Conservation (phyloP, 2,888 invertebrate genomes). For the Microdon myrmicae region DNA sequence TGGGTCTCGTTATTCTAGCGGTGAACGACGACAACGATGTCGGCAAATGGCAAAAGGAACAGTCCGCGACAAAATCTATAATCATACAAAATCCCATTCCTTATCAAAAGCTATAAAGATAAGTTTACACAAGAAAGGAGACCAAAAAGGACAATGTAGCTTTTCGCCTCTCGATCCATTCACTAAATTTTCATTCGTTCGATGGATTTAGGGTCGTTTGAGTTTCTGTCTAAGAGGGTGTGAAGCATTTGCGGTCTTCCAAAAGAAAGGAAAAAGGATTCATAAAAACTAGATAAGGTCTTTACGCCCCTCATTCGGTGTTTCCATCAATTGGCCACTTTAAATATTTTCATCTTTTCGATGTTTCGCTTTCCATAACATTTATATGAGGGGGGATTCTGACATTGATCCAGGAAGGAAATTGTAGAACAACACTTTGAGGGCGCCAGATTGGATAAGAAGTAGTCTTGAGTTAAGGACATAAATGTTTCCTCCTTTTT, state of each 20-base stretch:
- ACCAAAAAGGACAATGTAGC: slow-evolving; percentile 18
- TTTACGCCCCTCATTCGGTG: slow-evolving; percentile 19
- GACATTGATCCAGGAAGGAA: slow-evolving; percentile 16
- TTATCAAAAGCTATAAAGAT: slow-evolving; percentile 34
- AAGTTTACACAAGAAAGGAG: slow-evolving; percentile 17
- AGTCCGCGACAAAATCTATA: slow-evolving; percentile 33
- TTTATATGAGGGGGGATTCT: background rate
- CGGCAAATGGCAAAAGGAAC: background rate
- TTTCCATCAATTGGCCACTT: slow-evolving; percentile 19
- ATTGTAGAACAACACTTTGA: slow-evolving; percentile 17
- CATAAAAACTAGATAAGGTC: slow-evolving; percentile 29
- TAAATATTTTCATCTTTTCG: slow-evolving; percentile 9
- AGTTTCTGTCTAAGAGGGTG: background rate
- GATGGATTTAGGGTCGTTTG: background rate
- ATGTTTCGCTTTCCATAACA: background rate
- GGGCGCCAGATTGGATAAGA: no score
- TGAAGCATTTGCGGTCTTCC: background rate
- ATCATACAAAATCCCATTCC: slow-evolving; percentile 34
- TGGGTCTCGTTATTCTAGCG: background rate
- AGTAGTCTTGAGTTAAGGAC: no score
- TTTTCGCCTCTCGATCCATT: background rate
- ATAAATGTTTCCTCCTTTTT: no score
- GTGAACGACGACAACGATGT: slow-evolving; percentile 12
- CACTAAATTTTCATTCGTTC: background rate
- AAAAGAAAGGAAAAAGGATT: slow-evolving; percentile 9